Base-by-base conservation (phyloP, 2,113 vertebrate genomes). In the Sinocyclocheilus maitianheensis region DNA sequence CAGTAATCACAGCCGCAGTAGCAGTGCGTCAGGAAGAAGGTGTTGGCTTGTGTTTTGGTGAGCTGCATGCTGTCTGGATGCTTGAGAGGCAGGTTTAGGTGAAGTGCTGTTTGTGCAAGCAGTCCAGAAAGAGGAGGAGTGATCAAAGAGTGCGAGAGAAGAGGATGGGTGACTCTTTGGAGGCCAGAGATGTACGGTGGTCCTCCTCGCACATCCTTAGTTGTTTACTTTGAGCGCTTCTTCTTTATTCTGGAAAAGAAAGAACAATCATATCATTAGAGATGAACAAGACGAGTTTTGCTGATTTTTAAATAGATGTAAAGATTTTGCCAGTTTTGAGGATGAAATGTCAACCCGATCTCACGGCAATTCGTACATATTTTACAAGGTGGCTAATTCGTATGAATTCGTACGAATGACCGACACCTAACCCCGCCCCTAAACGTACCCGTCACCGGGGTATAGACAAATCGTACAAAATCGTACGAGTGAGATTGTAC, bases 61-160 rank as follows among this genome's bases (percentile, higher is more conserved):
- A 86, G 80, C 85, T 83, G 71, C 10, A 20, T 72, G 43, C 77
- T 84, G 75, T n/a, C 43, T 67, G 16, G 76, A 75, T 75, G 85
- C 82, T 84, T 85, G 71, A 81, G 76, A 85, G 81, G 79, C 80
- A 82, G 88, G 86, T 34, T 58, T 51, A 76, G 74, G 87, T 89
- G 92, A 94, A 94, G 95, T 93, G 93, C 93, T 94, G 92, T 88
- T 92, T 92, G 90, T 91, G 92, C 87, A 92, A 92, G 94, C 87
- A 89, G 91, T 92, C 94, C 94, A 90, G 77, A 89, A 40, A 86
- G 58, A 83, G 67, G 69, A 78, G 76, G 86, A 51, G 82, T 26
- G 67, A 77, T 65, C 77, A 79, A 30, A 37, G 69, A 22, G 85
- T 55, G 83, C 34, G 79, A 85, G 87, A 43, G 81, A 74, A 77